These are phyloP conservation scores for Microdon myrmicae DNA, from an alignment of 2,888 invertebrate genomes.

Conservation along the genomic window DNA sequence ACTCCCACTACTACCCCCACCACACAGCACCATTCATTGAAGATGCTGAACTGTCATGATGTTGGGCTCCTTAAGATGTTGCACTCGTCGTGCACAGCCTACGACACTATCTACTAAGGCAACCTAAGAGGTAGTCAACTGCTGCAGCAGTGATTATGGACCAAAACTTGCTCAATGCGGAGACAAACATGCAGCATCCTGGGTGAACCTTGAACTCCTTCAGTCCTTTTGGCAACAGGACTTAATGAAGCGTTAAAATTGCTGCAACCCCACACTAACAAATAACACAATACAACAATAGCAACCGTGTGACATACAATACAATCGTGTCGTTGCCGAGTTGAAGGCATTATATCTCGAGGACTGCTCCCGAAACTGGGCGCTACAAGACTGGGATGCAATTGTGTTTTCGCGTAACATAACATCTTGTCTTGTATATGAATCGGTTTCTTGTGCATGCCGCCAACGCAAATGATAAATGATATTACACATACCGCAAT, in stretches of 20 bases:
- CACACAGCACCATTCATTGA: no score
- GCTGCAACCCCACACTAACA: conserved; percentile 38
- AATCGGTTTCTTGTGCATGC: no score
- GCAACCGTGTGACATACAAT: not conserved
- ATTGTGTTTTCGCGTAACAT: no score
- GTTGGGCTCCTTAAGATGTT: conserved; percentile 25
- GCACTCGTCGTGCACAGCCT: conserved; percentile 5
- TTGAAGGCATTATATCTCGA: no score
- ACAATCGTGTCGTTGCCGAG: not conserved
- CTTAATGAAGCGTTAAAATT: conserved; percentile 51
- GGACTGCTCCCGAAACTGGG: no score
- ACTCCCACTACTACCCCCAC: no score
- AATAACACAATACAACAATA: conserved; percentile 18
- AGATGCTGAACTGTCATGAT: no score
- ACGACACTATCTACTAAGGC: conserved; percentile 20
- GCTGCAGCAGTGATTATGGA: conserved; percentile 40
- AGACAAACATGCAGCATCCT: conserved; percentile 46
- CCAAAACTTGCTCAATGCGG: conserved; percentile 36
- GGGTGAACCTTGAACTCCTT: conserved; percentile 44
- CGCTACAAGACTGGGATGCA: no score
- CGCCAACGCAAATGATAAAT: conserved; percentile 36
- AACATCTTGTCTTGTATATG: no score
- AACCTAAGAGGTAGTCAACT: conserved; percentile 17
- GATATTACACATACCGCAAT: no score
- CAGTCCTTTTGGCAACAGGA: conserved; percentile 47